Percentiles rank a stretch among this genome's conserved stretches.
These are phyloP conservation scores for Penaeus chinensis DNA, from an alignment of 1,140 invertebrate species.

Conservation along the genomic window DNA sequence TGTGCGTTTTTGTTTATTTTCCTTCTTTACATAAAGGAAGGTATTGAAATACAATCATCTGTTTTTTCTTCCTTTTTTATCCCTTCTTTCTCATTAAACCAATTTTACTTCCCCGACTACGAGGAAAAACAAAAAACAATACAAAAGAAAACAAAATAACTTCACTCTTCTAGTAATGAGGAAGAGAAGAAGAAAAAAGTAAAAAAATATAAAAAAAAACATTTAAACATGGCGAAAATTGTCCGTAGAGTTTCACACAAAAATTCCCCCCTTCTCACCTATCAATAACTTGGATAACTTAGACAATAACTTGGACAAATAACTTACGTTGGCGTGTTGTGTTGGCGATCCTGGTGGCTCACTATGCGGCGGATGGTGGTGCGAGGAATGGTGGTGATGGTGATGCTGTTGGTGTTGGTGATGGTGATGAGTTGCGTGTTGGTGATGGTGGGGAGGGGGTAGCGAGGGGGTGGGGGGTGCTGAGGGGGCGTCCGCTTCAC, in stretches of 20 bases:
- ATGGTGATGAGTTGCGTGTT: slow-evolving; percentile 22
- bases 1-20: too few relatives aligned
- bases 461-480: not conserved
- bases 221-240: not conserved
- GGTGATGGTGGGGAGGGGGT: not conserved
- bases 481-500: slow-evolving; percentile 37
- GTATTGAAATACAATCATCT: too few relatives aligned
- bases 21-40: too few relatives aligned
- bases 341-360: slow-evolving; percentile 41
- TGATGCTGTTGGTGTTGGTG: slow-evolving; percentile 53
- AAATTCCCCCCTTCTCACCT: not conserved
- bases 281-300: not conserved
- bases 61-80: too few relatives aligned
- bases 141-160: too few relatives aligned
- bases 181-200: too few relatives aligned
- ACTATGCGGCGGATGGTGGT: slow-evolving; percentile 46
- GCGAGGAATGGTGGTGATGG: slow-evolving; percentile 30
- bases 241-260: not conserved
- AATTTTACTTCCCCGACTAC: too few relatives aligned
- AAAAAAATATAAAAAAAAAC: too few relatives aligned
- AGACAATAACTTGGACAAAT: not conserved
- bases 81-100: too few relatives aligned
- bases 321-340: slow-evolving; percentile 24
- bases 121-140: too few relatives aligned
- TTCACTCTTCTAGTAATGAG: too few relatives aligned